phyloP scores from a whole-genome alignment of 2,113 vertebrate genomes.

The Eubucco bourcierii region DNA sequence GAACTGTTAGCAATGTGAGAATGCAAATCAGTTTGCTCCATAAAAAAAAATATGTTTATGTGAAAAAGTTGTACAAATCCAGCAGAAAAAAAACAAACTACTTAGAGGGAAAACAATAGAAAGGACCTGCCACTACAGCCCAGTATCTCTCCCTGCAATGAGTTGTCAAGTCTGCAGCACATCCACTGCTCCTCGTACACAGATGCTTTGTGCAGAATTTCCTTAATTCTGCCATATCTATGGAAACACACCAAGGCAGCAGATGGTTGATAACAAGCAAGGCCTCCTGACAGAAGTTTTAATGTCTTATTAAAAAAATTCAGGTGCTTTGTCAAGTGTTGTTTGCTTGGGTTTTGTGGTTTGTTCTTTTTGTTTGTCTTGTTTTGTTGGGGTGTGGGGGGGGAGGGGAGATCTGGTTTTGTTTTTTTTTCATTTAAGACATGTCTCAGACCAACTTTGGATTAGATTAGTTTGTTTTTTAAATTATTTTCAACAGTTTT shows the following conservation, averaged over 20 bases:
- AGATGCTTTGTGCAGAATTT: background rate
- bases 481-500: background rate
- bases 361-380: no score
- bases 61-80: background rate
- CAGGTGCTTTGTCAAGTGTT: background rate
- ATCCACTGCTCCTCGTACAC: background rate
- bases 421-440: background rate
- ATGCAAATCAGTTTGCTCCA: background rate
- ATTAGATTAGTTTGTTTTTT: background rate
- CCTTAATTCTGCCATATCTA: background rate
- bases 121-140: background rate
- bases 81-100: background rate
- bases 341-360: background rate
- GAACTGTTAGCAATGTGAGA: background rate
- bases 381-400: no score
- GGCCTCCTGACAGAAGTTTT: slow-evolving; percentile 17
- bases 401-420: no score
- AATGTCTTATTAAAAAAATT: background rate
- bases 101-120: background rate
- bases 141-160: rapidly evolving
- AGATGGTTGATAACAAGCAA: slow-evolving; percentile 39
- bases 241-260: slow-evolving; percentile 14
- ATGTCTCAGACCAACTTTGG: background rate
- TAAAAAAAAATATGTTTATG: background rate
- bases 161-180: background rate